A percentile compares a stretch with the other conserved stretches of the same genome.
These are phyloP conservation scores for Caenorhabditis virilis DNA, from an alignment of 2,888 invertebrate genomes.

Conservation along the genomic window DNA sequence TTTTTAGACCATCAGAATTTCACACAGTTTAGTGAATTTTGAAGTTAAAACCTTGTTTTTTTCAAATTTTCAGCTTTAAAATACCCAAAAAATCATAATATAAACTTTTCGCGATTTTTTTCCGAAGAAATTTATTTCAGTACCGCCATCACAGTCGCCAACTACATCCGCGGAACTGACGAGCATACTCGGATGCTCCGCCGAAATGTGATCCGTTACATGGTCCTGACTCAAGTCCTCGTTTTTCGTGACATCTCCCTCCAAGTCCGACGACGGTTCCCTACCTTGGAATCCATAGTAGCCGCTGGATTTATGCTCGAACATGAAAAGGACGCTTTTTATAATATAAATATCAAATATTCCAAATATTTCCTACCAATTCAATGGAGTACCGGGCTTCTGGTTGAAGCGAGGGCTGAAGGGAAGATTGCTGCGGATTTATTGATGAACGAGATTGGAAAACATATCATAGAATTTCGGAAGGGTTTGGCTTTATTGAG, in stretches of 20 bases:
- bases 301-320: conserved; percentile 51
- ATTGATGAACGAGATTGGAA: conserved; percentile 53
- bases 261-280: conserved; percentile 47
- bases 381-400: conserved; percentile 45
- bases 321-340: conserved; percentile 37
- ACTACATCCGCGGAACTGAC: conserved; percentile 57
- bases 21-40: too few relatives aligned
- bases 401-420: conserved; percentile 43
- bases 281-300: conserved; percentile 48
- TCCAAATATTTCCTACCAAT: conserved; percentile 51
- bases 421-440: conserved; percentile 52
- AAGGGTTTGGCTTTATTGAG: conserved; percentile 52
- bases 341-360: conserved; percentile 31
- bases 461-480: conserved; percentile 50
- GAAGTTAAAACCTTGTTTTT: too few relatives aligned
- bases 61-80: too few relatives aligned
- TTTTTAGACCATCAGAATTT: too few relatives aligned
- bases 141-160: conserved; percentile 51
- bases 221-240: conserved; percentile 63
- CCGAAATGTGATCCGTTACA: conserved; percentile 57
- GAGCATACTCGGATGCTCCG: conserved; percentile 51
- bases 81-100: too few relatives aligned
- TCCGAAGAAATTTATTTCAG: conserved; percentile 26
- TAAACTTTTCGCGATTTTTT: not conserved
- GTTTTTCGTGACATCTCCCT: conserved; percentile 53